Evolutionary conservation across 2,113 vertebrate species (phyloP).

Genomic region (Tauraco erythrolophus): DNA sequence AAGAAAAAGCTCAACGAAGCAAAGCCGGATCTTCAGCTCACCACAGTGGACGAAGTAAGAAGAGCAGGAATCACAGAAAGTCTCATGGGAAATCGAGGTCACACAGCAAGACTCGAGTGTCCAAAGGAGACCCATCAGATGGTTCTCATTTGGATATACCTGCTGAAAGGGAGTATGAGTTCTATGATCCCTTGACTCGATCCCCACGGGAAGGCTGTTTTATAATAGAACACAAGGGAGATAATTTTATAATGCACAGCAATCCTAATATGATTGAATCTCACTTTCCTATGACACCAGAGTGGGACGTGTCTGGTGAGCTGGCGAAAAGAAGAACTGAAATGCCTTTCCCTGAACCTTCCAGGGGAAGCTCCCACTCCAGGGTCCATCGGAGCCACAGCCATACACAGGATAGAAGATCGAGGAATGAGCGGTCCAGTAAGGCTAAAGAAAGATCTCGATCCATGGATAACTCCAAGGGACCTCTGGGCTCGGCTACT

Average conservation of each 20-base stretch:
- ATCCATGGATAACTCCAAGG: slow-evolving; percentile 98
- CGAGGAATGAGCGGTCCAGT: slow-evolving; percentile 90
- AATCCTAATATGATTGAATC: slow-evolving; percentile 92
- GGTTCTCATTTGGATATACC: slow-evolving; percentile 89
- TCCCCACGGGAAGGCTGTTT: slow-evolving; percentile 91
- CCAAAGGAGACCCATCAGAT: slow-evolving; percentile 92
- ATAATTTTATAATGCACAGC: slow-evolving; percentile 93
- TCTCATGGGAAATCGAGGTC: slow-evolving; percentile 91
- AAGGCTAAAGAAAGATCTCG: slow-evolving; percentile 97
- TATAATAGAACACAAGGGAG: slow-evolving; percentile 90
- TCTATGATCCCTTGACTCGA: slow-evolving; percentile 85
- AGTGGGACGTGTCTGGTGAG: slow-evolving; percentile 98
- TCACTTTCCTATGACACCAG: slow-evolving; percentile 94
- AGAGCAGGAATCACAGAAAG: slow-evolving; percentile 91
- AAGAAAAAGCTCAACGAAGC: slow-evolving; percentile 93
- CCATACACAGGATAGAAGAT: slow-evolving; percentile 97
- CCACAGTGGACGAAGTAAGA: slow-evolving; percentile 92
- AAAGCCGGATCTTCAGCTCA: slow-evolving; percentile 93
- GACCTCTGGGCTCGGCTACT: slow-evolving; percentile 85
- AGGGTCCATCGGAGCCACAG: slow-evolving; percentile 98
- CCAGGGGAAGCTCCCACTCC: slow-evolving; percentile 91
- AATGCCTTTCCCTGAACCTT: slow-evolving; percentile 98
- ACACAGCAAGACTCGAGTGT: slow-evolving; percentile 92
- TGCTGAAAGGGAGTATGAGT: slow-evolving; percentile 89
- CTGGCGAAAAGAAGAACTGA: slow-evolving; percentile 95